Evolutionary conservation across 1,140 invertebrate species (phyloP).

Genomic region (Marisa cornuarietis): DNA sequence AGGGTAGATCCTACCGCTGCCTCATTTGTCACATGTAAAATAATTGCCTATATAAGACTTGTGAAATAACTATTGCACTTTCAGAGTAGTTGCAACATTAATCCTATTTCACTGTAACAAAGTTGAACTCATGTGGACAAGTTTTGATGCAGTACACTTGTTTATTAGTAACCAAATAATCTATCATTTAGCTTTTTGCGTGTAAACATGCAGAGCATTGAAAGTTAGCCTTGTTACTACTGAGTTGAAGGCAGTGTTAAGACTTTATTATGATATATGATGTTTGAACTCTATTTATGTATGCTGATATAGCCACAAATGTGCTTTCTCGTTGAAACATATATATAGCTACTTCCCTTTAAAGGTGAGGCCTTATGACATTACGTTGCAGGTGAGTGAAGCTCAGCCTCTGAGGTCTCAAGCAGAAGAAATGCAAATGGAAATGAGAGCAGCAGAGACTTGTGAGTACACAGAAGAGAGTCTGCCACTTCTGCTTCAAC

Average conservation of each 20-base stretch:
- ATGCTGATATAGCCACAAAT: neutral
- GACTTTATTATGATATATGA: neutral
- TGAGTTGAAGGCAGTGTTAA: neutral
- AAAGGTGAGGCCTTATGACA: neutral
- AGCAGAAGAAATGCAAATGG: slow-evolving; percentile 61
- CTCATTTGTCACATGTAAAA: no score
- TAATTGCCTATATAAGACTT: no score
- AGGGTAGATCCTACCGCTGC: no score
- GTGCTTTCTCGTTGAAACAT: neutral
- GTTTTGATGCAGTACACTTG: no score
- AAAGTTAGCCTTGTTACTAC: neutral
- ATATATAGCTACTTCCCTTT: neutral
- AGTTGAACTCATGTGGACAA: no score
- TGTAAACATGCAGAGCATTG: no score
- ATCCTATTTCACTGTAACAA: no score
- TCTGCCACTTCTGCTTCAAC: slow-evolving; percentile 62
- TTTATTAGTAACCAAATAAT: no score
- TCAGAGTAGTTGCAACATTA: no score
- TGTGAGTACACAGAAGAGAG: slow-evolving; percentile 58
- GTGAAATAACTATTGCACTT: no score
- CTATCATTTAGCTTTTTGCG: no score
- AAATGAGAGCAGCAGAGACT: slow-evolving; percentile 51
- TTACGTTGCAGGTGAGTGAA: slow-evolving; percentile 55
- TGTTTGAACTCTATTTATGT: neutral
- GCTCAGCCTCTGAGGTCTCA: slow-evolving; percentile 59